Conservation (phyloP, 2,888 invertebrate species). For the Tanytarsus gracilentus region DNA sequence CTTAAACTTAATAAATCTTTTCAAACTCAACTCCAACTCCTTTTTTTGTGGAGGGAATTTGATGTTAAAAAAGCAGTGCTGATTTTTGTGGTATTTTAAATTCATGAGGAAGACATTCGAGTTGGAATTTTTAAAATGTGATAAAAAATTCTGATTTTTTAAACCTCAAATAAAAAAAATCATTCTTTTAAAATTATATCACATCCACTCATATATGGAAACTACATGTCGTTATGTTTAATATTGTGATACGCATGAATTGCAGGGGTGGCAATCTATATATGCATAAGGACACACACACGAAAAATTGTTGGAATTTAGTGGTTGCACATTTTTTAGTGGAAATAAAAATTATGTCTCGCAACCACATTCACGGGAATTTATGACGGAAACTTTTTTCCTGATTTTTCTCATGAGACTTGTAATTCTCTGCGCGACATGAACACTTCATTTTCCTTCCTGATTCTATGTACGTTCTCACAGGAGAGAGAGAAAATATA, state of each 20-base stretch:
- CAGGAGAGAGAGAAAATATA: too few species aligned
- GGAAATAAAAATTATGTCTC: conserved; percentile 18
- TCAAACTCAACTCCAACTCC: too few species aligned
- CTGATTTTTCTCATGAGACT: conserved; percentile 25
- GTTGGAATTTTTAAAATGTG: neutral
- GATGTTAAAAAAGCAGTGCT: neutral
- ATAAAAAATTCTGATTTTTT: too few species aligned
- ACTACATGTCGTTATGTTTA: conserved; percentile 13
- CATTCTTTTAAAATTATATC: conserved; percentile 9
- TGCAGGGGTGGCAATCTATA: conserved; percentile 26
- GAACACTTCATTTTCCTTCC: neutral
- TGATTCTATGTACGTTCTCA: neutral
- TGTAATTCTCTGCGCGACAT: neutral
- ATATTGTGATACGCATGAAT: conserved; percentile 20
- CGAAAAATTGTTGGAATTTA: conserved; percentile 12
- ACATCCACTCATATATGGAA: neutral
- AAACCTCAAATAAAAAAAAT: conserved; percentile 15
- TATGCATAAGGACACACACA: conserved; percentile 13
- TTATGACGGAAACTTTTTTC: conserved; percentile 10
- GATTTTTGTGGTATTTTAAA: too few species aligned
- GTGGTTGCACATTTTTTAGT: conserved; percentile 14
- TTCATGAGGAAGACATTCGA: too few species aligned
- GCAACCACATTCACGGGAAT: conserved; percentile 14
- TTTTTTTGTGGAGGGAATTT: too few species aligned
- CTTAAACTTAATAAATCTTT: conserved; percentile 2